Evolutionary conservation across 2,888 invertebrate genomes (phyloP), one percentile per base, ranked within the genome.

Genomic region (Formica aserva): DNA sequence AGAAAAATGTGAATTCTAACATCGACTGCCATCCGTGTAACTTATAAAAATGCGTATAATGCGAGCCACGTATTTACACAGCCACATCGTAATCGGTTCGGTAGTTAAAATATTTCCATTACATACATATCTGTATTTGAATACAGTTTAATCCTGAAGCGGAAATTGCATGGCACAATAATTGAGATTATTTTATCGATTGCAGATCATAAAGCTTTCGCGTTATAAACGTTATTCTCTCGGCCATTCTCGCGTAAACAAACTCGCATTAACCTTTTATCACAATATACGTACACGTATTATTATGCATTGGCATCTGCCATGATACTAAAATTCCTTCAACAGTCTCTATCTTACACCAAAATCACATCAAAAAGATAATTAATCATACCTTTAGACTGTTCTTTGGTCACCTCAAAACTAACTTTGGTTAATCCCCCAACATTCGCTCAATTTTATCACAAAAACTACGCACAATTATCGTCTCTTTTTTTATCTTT

Each of bases 321-420:
- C 74, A 65, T 41, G 71, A 72, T 35, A 80, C 52, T 45, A 62
- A 82, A 84, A 35, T 65, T 82, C 52, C 74, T 48, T 67, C 77
- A 15, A 82, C 45, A 48, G 18, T 60, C 26, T 45, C 41, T 83
- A 65, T 55, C 55, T 69, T 69, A n/a, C 29, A 18, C 35, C 45
- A 78, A 63, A 77, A 80, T 82, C 76, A 80, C 48, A 67, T 76
- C 65, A 41, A 26, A 62, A 60, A 26, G 45, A 45, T 60, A 35
- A 22, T 45, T 45, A 71, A 78, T 60, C 41, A 65, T 69, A 65
- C 67, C 29, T 65, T 62, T n/a, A 32, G 55, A 48, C 22, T 82
- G 82, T 60, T 89, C 90, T 87, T 89, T 89, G 88, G 88, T 89
- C 67, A 60, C 65, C 72, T 83, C 63, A 15, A 82, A 52, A 84